phyloP scores from a whole-genome alignment of 2,888 invertebrate genomes.

The Trichopoda pennipes region DNA sequence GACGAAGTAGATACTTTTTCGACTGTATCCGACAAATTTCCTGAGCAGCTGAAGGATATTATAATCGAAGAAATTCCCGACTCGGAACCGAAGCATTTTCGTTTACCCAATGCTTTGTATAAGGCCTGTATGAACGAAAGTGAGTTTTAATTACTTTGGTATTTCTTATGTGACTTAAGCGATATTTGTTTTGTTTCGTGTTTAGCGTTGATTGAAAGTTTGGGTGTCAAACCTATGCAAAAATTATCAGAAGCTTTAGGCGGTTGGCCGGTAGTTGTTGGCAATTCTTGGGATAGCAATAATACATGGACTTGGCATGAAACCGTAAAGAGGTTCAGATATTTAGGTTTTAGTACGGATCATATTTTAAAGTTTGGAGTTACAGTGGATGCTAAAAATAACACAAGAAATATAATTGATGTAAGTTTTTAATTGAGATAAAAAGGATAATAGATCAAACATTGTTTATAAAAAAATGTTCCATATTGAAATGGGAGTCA shows the following conservation, averaged over 20 bases:
- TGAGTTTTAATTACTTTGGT: constrained; percentile 68
- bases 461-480: too few relatives aligned
- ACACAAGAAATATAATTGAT: constrained; percentile 90
- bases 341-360: constrained; percentile 92
- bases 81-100: constrained; percentile 80
- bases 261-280: constrained; percentile 96
- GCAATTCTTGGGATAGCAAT: constrained; percentile 86
- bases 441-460: too few relatives aligned
- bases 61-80: constrained; percentile 78
- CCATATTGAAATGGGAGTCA: too few relatives aligned
- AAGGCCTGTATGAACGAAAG: constrained; percentile 82
- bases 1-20: constrained; percentile 80
- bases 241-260: constrained; percentile 89
- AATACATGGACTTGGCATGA: constrained; percentile 89
- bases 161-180: too few relatives aligned
- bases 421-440: constrained; percentile 83
- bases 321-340: constrained; percentile 90
- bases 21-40: constrained; percentile 80
- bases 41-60: constrained; percentile 80
- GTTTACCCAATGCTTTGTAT: constrained; percentile 80
- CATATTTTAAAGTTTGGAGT: constrained; percentile 95
- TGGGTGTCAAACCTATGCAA: constrained; percentile 88
- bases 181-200: neutral
- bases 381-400: constrained; percentile 93
- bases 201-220: constrained; percentile 89